Conservation (phyloP, 2,113 vertebrate species). For the Lethenteron camtschaticum region DNA sequence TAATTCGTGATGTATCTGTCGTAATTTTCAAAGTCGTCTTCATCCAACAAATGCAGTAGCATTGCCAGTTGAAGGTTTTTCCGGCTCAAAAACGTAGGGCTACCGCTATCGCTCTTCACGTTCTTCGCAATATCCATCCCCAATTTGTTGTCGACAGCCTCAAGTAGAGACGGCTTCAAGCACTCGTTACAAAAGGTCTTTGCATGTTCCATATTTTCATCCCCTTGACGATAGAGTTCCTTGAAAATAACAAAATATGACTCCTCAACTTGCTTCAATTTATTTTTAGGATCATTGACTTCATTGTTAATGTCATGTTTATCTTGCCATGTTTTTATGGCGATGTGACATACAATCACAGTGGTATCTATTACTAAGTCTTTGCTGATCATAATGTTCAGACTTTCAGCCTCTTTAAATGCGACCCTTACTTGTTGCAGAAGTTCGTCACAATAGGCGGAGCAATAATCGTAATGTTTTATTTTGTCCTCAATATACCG, state of each 20-base stretch:
- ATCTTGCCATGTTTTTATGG: neutral
- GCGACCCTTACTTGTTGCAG: neutral
- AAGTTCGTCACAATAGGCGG: conserved; percentile 7
- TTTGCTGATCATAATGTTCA: conserved; percentile 1
- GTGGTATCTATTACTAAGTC: conserved; percentile 4
- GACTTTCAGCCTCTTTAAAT: neutral
- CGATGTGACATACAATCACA: neutral
- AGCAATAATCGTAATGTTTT: conserved; percentile 3
- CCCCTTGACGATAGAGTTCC: conserved; percentile 3
- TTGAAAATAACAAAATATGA: conserved; percentile 6
- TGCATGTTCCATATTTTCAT: conserved; percentile 6
- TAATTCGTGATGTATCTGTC: conserved; percentile 4
- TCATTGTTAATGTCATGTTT: conserved; percentile 2
- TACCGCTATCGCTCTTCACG: neutral
- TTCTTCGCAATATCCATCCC: conserved; percentile 5
- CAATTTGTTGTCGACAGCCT: neutral
- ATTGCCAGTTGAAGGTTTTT: conserved; percentile 8
- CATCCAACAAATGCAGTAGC: conserved; percentile 7
- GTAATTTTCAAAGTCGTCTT: conserved; percentile 3
- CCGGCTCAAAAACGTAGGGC: neutral
- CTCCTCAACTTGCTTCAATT: conserved; percentile 1
- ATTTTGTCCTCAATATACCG: neutral
- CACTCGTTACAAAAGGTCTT: conserved; percentile 3
- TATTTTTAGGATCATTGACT: neutral
- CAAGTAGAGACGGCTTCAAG: conserved; percentile 6